Evolutionary conservation across 1,140 invertebrate genomes (phyloP), one percentile per base, ranked within the genome.

Genomic region (Brachystomella parvula): DNA sequence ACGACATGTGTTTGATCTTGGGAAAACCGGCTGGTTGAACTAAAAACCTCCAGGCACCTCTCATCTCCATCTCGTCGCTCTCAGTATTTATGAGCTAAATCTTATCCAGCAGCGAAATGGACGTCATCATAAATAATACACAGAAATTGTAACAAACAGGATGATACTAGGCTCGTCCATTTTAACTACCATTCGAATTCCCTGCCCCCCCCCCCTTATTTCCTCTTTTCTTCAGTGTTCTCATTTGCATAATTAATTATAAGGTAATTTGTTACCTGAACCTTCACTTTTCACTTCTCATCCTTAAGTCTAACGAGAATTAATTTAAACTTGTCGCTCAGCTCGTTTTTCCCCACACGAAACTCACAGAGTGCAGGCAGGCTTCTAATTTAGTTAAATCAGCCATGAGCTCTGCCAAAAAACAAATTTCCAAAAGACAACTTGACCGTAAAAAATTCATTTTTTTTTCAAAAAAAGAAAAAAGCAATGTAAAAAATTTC

Each of bases 181-280:
- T 44, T 44, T 44, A 44, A 44, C 9, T 44, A 44, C 39, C n/a
- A 6, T 19, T 39, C 35, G 6, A 39, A 39, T 53, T 53, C 12
- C n/a, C n/a, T n/a, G n/a, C n/a, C n/a, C n/a, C n/a, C n/a, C n/a
- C n/a, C n/a, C n/a, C n/a, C n/a, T n/a, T n/a, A n/a, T n/a, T n/a
- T n/a, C n/a, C n/a, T n/a, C n/a, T n/a, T n/a, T n/a, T n/a, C n/a
- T n/a, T 12, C 12, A 53, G 49, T 17, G 49, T 19, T 15, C 49
- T 53, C 49, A 53, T 53, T 53, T 53, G 21, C 49, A 53, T 53
- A 53, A 53, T 53, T 53, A 53, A 53, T 53, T 53, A 53, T 53
- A 15, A 53, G 49, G 49, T 53, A 53, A 53, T 53, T 53, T 53
- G 49, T 53, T 19, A 53, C 24, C 12, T 6, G 15, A 19, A 6